A percentile compares a stretch with the other conserved stretches of the same genome.
phyloP scores from a whole-genome alignment of 2,888 invertebrate species.

The Watsonalla binaria region DNA sequence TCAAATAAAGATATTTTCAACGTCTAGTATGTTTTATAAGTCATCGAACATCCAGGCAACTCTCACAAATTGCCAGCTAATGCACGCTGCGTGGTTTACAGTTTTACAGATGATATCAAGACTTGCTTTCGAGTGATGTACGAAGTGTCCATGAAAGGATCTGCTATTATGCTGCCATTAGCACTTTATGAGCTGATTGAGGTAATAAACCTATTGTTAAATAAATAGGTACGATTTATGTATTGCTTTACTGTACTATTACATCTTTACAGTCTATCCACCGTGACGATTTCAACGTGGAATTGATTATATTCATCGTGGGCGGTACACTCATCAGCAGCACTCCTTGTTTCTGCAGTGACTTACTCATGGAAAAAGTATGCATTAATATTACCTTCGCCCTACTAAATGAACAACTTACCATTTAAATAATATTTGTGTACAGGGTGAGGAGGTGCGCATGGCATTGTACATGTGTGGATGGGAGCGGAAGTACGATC shows the following conservation, averaged over 20 bases:
- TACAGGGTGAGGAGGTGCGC: constrained; percentile 31
- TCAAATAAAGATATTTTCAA: too few species aligned
- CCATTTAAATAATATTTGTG: neutral
- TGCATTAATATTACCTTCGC: neutral
- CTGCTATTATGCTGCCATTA: constrained; percentile 29
- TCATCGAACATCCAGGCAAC: too few species aligned
- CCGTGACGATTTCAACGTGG: neutral
- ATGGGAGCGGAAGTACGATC: constrained; percentile 32
- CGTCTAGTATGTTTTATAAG: too few species aligned
- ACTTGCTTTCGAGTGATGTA: constrained; percentile 21
- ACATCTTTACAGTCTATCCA: neutral
- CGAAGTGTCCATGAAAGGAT: constrained; percentile 29
- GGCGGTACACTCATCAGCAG: constrained; percentile 4
- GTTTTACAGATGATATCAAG: constrained; percentile 15
- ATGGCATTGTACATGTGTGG: constrained; percentile 32
- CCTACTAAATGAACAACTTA: neutral
- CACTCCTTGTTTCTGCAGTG: constrained; percentile 22
- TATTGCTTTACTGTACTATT: too few species aligned
- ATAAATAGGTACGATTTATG: too few species aligned
- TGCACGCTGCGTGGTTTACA: neutral
- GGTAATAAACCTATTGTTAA: constrained; percentile 15
- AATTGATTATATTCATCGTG: neutral
- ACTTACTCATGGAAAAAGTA: constrained; percentile 13
- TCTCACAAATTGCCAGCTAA: neutral
- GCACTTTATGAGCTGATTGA: constrained; percentile 29